phyloP scores from a whole-genome alignment of 1,140 invertebrate genomes.

The Panagrolaimus sp. region DNA sequence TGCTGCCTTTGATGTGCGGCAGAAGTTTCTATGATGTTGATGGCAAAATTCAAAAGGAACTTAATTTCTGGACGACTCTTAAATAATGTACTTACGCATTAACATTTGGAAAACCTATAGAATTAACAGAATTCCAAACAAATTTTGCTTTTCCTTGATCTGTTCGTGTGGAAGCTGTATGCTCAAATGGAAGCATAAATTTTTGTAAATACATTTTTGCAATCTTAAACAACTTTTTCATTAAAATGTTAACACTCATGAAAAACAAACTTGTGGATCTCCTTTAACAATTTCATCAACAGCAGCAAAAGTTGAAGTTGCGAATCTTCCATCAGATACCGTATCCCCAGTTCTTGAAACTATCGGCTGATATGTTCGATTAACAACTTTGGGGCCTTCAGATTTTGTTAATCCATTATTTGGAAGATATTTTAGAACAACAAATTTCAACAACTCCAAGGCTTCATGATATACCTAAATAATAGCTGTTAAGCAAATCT shows the following conservation, averaged over 20 bases:
- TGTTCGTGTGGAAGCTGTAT: conserved; percentile 16
- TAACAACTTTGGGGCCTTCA: conserved; percentile 16
- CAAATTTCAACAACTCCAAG: neutral
- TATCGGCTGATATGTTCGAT: conserved; percentile 19
- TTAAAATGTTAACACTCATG: neutral
- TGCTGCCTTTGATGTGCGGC: no score
- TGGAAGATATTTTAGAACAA: neutral
- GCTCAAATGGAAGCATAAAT: conserved; percentile 20
- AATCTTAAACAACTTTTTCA: conserved; percentile 15
- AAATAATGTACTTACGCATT: conserved; percentile 6
- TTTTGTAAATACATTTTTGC: conserved; percentile 18
- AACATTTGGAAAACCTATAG: conserved; percentile 9
- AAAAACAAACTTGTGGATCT: conserved; percentile 3
- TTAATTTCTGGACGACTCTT: neutral
- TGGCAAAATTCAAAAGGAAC: no score
- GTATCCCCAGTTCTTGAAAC: conserved; percentile 23
- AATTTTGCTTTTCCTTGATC: conserved; percentile 24
- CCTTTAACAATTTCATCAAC: conserved; percentile 8
- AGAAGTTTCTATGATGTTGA: no score
- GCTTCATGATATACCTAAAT: neutral
- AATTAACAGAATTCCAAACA: conserved; percentile 12
- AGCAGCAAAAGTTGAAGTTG: conserved; percentile 12
- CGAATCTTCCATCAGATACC: conserved; percentile 15
- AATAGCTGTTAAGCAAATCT: no score
- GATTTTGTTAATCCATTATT: neutral